Base-by-base conservation (phyloP, 2,113 vertebrate species). In the Aldabrachelys gigantea region DNA sequence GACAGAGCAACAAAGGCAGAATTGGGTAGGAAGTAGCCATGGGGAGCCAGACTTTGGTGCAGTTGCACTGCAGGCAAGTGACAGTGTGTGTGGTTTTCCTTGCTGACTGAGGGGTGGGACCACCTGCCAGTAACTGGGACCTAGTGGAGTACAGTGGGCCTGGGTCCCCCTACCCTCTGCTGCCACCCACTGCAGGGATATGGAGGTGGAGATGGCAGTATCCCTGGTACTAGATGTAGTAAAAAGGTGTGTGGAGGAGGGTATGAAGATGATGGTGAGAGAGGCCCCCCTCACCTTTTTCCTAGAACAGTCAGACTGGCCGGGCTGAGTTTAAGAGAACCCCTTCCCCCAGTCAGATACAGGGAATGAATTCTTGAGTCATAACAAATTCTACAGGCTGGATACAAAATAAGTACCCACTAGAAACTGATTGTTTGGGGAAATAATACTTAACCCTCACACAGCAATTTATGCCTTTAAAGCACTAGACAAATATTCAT, bases 61-160 rank as follows among this genome's bases (percentile, higher is more conserved):
- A 5, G 65, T 72, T 72, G 19, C n/a, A n/a, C n/a, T 38, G 17
- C 65, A 21, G n/a, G 17, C 8, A n/a, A 38, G 16, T 38, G 21
- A 9, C 19, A 69, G n/a, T 19, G 9, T 38, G 10, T 10, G 11
- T 19, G 4, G 47, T 49, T 72, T 38, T 72, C 65, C 19, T 9
- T 35, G 17, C 19, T 72, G n/a, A 72, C 35, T 5, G 19, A 38
- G n/a, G 17, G 17, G n/a, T 1, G 5, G 65, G n/a, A 38, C 65
- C n/a, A 9, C 10, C 65, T 21, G 19, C 41, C 1, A 13, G 21
- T 0, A 10, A 6, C 13, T 4, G 69, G 53, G 79, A 7, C 62
- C 44, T 50, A 38, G n/a, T 31, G 2, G 4, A n/a, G 17, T 38
- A 38, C 6, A 1, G 17, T 38, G 65, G 65, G 65, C 65, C 65